Percentiles rank a stretch among this genome's conserved stretches.
Conservation (phyloP, 2,888 invertebrate genomes). For the Drosophila quasianomalipes region DNA sequence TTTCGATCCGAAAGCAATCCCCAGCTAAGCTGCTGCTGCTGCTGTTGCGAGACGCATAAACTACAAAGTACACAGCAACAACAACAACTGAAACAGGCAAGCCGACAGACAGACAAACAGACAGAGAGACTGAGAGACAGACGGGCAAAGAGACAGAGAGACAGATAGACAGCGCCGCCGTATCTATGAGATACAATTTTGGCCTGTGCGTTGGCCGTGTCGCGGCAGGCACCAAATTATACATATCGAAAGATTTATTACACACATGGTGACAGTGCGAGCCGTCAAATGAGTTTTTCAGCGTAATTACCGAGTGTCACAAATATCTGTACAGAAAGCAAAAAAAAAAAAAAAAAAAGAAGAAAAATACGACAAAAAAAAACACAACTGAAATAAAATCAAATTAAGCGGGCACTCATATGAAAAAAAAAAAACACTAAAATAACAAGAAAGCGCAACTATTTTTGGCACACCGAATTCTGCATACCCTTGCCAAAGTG, state of each 20-base stretch:
- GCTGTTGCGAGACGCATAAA: slow-evolving; percentile 38
- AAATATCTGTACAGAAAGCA: slow-evolving; percentile 56
- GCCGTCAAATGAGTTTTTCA: slow-evolving; percentile 82
- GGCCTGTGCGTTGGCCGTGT: slow-evolving; percentile 71
- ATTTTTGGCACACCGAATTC: not conserved
- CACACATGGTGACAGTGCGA: slow-evolving; percentile 72
- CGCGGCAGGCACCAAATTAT: slow-evolving; percentile 62
- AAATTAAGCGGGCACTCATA: slow-evolving; percentile 64
- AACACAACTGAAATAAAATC: slow-evolving; percentile 37
- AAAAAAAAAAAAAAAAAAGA: slow-evolving; percentile 30
- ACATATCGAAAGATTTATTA: slow-evolving; percentile 81
- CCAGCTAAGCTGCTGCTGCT: slow-evolving; percentile 65
- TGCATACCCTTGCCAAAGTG: not conserved
- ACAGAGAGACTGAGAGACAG: not conserved
- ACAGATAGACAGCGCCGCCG: slow-evolving; percentile 24
- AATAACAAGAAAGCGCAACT: not conserved
- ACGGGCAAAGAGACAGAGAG: slow-evolving; percentile 23
- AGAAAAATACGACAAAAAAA: not conserved
- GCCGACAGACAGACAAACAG: slow-evolving; percentile 22
- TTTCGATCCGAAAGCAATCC: slow-evolving; percentile 58
- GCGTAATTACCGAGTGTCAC: slow-evolving; percentile 78
- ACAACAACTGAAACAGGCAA: slow-evolving; percentile 3
- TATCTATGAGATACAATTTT: slow-evolving; percentile 76
- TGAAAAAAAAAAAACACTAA: slow-evolving; percentile 22
- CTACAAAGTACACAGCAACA: slow-evolving; percentile 42